Evolutionary conservation across 2,888 invertebrate genomes (phyloP).

Genomic region (Sarcophaga subvicina): DNA sequence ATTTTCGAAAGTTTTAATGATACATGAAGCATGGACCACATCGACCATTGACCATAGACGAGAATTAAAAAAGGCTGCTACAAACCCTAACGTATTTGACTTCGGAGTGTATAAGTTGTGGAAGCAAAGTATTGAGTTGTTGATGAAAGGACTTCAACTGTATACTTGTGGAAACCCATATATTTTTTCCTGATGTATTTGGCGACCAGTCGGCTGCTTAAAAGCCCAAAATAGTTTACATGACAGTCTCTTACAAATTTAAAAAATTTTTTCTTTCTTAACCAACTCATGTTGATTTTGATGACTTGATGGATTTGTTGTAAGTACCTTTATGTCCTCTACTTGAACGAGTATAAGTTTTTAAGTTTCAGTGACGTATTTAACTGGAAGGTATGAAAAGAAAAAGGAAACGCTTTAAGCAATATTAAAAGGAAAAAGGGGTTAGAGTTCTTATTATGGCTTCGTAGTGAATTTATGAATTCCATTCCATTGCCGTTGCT

Average conservation of each 20-base stretch:
- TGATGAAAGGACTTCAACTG: no score
- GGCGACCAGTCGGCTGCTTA: no score
- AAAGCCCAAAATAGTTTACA: no score
- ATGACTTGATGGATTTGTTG: conserved; percentile 50
- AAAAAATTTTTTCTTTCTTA: not conserved
- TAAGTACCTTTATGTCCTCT: not conserved
- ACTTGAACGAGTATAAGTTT: not conserved
- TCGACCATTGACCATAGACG: no score
- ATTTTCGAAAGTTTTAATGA: no score
- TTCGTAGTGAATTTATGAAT: conserved; percentile 46
- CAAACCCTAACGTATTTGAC: no score
- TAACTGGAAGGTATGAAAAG: conserved; percentile 9
- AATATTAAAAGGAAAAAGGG: conserved; percentile 14
- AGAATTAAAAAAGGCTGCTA: no score
- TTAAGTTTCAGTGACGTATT: not conserved
- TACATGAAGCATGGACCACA: no score
- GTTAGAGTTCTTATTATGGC: conserved; percentile 42
- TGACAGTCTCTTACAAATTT: not conserved
- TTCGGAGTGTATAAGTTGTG: no score
- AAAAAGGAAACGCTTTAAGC: conserved; percentile 10
- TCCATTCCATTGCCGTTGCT: not conserved
- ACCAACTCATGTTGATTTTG: conserved; percentile 12
- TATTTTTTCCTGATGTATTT: no score
- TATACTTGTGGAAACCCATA: no score
- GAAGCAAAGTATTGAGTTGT: no score